Percentiles rank a stretch among this genome's conserved stretches.
These are phyloP conservation scores for Drosophila virilis DNA, from an alignment of 1,140 invertebrate species.

Conservation along the genomic window DNA sequence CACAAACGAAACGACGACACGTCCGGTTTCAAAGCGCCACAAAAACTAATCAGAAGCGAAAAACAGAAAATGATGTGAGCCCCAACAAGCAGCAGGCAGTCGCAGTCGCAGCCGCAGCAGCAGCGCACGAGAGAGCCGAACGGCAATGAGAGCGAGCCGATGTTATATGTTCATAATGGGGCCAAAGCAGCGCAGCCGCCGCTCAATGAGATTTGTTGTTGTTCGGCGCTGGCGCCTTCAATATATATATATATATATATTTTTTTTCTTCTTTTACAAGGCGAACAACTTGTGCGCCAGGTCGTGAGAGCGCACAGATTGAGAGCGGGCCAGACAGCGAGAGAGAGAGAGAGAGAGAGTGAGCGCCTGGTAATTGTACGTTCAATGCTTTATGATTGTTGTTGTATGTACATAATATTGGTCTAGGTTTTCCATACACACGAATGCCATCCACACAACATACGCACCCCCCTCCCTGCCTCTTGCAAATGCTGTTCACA, in stretches of 20 bases:
- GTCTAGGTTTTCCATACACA: conserved; percentile 49
- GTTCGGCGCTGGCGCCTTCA: conserved; percentile 49
- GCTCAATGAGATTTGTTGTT: conserved; percentile 42
- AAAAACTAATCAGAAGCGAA: conserved; percentile 70
- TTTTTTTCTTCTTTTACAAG: conserved; percentile 49
- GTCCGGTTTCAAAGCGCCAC: conserved; percentile 72
- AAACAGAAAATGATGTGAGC: conserved; percentile 54
- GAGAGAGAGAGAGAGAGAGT: conserved; percentile 13
- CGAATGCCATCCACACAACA: conserved; percentile 42
- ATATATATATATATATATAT: conserved; percentile 34
- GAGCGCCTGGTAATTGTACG: conserved; percentile 52
- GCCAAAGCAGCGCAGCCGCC: conserved; percentile 72
- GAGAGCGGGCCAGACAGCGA: not conserved
- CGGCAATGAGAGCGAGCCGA: conserved; percentile 22
- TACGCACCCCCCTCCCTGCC: conserved; percentile 1
- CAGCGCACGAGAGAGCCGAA: conserved; percentile 22
- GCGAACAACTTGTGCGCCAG: conserved; percentile 68
- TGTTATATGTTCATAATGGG: conserved; percentile 56
- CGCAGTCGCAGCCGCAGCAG: conserved; percentile 24
- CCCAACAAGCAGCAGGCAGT: conserved; percentile 16
- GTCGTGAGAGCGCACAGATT: conserved; percentile 25
- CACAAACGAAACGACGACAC: conserved; percentile 64
- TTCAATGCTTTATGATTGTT: conserved; percentile 60
- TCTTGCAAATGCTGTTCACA: conserved; percentile 20
- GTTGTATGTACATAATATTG: conserved; percentile 22